phyloP scores from a whole-genome alignment of 2,113 vertebrate species.

The Poeciliopsis occidentalis region DNA sequence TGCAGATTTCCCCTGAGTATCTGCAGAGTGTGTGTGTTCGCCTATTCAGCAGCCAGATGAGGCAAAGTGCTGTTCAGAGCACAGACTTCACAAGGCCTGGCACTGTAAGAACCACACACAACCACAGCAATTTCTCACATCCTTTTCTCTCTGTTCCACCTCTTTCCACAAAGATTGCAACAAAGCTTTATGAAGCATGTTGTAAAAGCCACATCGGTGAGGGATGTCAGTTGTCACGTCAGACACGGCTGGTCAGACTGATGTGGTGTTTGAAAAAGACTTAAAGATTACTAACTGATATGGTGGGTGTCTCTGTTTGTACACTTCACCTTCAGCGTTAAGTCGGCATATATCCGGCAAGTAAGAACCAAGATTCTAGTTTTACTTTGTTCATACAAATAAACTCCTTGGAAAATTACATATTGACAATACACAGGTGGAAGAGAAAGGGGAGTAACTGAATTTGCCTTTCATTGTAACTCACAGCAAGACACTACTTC shows the following conservation, averaged over 20 bases:
- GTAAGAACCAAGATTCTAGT: slow-evolving; percentile 10
- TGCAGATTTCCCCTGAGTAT: slow-evolving; percentile 93
- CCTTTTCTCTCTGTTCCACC: not conserved
- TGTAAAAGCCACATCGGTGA: not conserved
- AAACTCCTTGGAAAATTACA: not conserved
- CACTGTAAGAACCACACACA: slow-evolving; percentile 86
- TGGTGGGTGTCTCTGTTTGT: not conserved
- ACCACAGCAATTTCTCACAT: not conserved
- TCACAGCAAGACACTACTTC: not conserved
- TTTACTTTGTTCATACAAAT: not conserved
- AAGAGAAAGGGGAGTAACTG: not conserved
- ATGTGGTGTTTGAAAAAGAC: slow-evolving; percentile 10
- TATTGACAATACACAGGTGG: too few species aligned
- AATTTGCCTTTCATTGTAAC: not conserved
- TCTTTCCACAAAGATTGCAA: slow-evolving; percentile 2
- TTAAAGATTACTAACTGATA: not conserved
- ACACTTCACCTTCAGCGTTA: not conserved
- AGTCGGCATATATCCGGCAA: slow-evolving; percentile 3
- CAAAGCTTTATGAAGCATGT: not conserved
- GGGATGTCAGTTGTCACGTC: not conserved
- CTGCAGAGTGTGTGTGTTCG: slow-evolving; percentile 89
- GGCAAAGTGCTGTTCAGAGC: slow-evolving; percentile 85
- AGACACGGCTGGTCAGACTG: not conserved
- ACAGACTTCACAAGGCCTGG: slow-evolving; percentile 97
- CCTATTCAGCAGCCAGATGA: slow-evolving; percentile 92